Evolutionary conservation across 2,888 invertebrate genomes (phyloP).

Genomic region (Drosophila merina): DNA sequence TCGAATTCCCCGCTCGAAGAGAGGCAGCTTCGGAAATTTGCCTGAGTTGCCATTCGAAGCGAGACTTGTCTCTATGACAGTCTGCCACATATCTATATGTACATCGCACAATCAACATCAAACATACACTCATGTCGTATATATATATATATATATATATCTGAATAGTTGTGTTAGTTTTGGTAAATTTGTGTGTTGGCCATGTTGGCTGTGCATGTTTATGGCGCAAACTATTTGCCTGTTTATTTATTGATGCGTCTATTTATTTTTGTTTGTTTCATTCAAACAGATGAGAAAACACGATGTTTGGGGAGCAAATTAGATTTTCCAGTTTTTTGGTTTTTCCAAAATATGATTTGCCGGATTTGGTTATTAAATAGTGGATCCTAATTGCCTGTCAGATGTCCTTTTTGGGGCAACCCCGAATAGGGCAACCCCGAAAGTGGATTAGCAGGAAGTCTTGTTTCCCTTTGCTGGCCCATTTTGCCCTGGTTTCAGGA

Average conservation of each 20-base stretch:
- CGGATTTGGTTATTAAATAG: conserved; percentile 17
- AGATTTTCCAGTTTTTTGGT: conserved; percentile 36
- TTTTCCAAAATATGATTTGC: conserved; percentile 36
- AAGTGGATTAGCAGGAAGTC: conserved; percentile 34
- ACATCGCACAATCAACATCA: conserved; percentile 22
- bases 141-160: conserved; percentile 8
- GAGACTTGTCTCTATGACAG: conserved; percentile 60
- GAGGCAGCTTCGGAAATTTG: conserved; percentile 42
- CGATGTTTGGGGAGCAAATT: conserved; percentile 7
- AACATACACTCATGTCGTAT: not conserved
- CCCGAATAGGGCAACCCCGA: not conserved
- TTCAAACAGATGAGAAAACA: conserved; percentile 1
- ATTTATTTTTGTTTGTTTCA: conserved; percentile 41
- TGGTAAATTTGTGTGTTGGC: conserved; percentile 31
- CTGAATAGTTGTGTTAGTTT: conserved; percentile 19
- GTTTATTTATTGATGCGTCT: conserved; percentile 65
- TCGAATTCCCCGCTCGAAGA: conserved; percentile 1
- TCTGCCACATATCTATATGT: conserved; percentile 23
- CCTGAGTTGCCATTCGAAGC: conserved; percentile 49
- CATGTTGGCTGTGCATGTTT: conserved; percentile 47
- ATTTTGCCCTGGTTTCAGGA: conserved; percentile 20
- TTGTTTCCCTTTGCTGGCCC: conserved; percentile 7
- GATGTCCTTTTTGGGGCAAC: not conserved
- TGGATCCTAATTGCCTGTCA: conserved; percentile 18
- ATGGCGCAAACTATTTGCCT: conserved; percentile 67